A percentile compares a stretch with the other conserved stretches of the same genome.
phyloP scores from a whole-genome alignment of 2,113 vertebrate genomes.

The Glaucomys volans region DNA sequence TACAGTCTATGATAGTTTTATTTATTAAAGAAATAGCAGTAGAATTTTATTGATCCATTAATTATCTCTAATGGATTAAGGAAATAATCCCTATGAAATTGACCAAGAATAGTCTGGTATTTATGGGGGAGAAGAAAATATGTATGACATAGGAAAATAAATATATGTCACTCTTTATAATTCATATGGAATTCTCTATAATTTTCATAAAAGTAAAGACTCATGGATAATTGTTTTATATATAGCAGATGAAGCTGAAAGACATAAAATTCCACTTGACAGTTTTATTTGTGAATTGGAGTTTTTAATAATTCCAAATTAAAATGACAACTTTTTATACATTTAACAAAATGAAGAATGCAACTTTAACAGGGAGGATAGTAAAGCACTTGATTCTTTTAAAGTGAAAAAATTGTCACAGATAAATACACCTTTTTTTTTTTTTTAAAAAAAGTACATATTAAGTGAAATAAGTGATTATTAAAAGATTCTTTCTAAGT shows the following conservation, averaged over 20 bases:
- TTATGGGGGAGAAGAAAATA: neutral
- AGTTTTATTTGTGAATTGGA: conserved; percentile 32
- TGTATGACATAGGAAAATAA: neutral
- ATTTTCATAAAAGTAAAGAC: conserved; percentile 2
- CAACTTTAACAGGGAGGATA: neutral
- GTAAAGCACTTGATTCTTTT: neutral
- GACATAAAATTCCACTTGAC: neutral
- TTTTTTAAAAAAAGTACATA: conserved; percentile 24
- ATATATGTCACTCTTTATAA: neutral
- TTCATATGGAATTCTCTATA: neutral
- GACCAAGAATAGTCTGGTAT: neutral
- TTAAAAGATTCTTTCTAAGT: neutral
- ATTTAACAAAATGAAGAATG: neutral
- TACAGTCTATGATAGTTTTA: neutral
- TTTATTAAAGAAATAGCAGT: neutral
- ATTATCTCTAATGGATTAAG: conserved; percentile 14
- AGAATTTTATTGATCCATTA: neutral
- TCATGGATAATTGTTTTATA: neutral
- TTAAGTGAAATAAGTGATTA: neutral
- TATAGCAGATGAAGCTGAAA: neutral
- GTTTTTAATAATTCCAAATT: neutral
- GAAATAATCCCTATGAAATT: neutral
- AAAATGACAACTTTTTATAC: neutral
- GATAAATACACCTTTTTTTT: neutral
- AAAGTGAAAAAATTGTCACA: conserved; percentile 1